Evolutionary conservation across 2,797 vertebrate genomes (phyloP).

Genomic region (Fringilla coelebs): DNA sequence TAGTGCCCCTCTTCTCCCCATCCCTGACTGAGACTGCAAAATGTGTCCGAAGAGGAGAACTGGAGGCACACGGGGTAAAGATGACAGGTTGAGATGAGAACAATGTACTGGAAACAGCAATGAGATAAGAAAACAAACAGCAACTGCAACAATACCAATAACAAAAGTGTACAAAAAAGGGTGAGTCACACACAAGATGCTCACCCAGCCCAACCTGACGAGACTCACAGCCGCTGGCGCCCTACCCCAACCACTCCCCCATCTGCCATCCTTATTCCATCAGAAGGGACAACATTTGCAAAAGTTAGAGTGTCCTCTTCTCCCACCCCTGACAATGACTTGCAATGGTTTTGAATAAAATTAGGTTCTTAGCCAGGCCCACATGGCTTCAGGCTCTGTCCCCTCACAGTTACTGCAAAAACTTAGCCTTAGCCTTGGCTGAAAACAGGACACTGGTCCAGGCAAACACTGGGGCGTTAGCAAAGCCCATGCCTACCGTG

Average conservation of each 20-base stretch:
- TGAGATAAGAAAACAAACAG: neutral
- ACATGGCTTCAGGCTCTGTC: neutral
- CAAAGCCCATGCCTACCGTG: neutral
- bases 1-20: neutral
- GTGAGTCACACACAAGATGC: neutral
- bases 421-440: neutral
- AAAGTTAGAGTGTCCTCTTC: neutral
- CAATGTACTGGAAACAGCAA: neutral
- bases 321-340: neutral
- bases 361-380: too few species aligned
- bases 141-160: neutral
- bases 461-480: neutral
- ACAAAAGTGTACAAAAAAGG: neutral
- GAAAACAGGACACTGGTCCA: neutral
- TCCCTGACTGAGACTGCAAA: neutral
- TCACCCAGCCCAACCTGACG: fast-evolving
- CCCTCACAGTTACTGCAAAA: neutral
- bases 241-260: fast-evolving
- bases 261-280: neutral
- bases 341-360: fast-evolving
- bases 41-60: neutral
- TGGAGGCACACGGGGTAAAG: neutral
- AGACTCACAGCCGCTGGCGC: fast-evolving
- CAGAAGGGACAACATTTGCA: neutral
- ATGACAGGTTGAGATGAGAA: neutral